phyloP scores from a whole-genome alignment of 2,888 invertebrate species.

The Amphipyra tragopoginis region DNA sequence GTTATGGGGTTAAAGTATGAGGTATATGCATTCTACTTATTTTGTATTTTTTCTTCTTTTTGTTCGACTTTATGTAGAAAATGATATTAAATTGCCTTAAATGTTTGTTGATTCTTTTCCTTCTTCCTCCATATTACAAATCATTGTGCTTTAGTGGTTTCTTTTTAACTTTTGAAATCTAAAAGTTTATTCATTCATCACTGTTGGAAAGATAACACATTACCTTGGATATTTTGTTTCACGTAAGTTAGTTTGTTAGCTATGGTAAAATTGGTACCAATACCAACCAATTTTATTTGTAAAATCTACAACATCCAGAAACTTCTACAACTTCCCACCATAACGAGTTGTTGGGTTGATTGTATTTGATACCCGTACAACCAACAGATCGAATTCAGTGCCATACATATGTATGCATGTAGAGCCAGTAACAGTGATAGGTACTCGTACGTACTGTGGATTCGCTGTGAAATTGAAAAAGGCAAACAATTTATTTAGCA shows the following conservation, averaged over 20 bases:
- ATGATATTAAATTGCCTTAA: too few species aligned
- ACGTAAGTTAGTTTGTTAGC: too few species aligned
- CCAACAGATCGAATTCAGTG: conserved; percentile 49
- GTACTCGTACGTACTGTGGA: conserved; percentile 60
- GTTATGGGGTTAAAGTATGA: conserved; percentile 20
- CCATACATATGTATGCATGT: conserved; percentile 45
- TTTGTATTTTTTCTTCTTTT: conserved; percentile 27
- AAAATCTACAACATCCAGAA: conserved; percentile 15
- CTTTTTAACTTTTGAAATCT: neutral
- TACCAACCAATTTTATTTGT: too few species aligned
- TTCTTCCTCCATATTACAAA: too few species aligned
- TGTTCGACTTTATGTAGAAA: neutral
- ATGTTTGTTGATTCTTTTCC: neutral
- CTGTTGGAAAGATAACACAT: too few species aligned
- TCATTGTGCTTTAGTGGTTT: neutral
- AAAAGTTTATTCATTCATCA: too few species aligned
- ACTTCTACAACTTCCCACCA: conserved; percentile 24
- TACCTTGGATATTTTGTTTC: too few species aligned
- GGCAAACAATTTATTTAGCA: conserved; percentile 85
- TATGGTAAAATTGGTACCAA: too few species aligned
- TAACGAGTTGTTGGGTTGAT: conserved; percentile 44
- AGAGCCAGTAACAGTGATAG: conserved; percentile 46
- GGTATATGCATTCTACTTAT: conserved; percentile 28
- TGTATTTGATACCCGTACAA: conserved; percentile 46
- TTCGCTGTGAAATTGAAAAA: conserved; percentile 79